Evolutionary conservation across 2,113 vertebrate species (phyloP), one percentile per base, ranked within the genome.

Genomic region (Hippoglossus stenolepis): DNA sequence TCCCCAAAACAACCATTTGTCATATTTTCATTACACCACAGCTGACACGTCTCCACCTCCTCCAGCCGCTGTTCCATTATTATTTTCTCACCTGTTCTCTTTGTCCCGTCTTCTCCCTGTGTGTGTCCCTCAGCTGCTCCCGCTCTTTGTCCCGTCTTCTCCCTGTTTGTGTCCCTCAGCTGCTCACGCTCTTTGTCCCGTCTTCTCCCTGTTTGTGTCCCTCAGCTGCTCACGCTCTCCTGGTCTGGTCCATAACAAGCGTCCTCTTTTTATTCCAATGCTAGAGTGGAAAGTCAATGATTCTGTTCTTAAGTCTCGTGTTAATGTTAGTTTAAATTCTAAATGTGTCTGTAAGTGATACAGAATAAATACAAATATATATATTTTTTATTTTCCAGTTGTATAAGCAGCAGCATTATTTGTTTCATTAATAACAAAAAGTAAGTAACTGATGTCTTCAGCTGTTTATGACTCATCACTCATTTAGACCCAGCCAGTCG

Each of bases 21-120:
- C 71, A 69, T 35, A 23, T 72, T 72, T 72, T 71, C 61, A 63
- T 75, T 40, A 24, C 47, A 53, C 35, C 53, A 18, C 17, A 73
- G 28, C 20, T 23, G 53, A 66, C 53, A 35, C 1, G 31, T 76
- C 61, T 53, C 51, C 69, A 14, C 87, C 68, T 61, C 20, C 26
- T 56, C 38, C 6, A 17, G 28, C 14, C 10, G 26, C 35, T 38
- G 10, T 21, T n/a, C 24, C 17, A 5, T 79, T 24, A 38, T 81
- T 53, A 47, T 57, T 77, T 54, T 23, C 47, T 31, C 21, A 35
- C 2, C 54, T 21, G 28, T 45, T 45, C 35, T 15, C 12, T 45
- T 13, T 8, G 49, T 18, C 24, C 28, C 26, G 18, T 73, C 66
- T 58, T 11, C 18, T 18, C 49, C 24, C 24, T 2, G 23, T 23